These are phyloP conservation scores for Nautilus pompilius DNA, from an alignment of 1,140 invertebrate genomes.

Conservation along the genomic window DNA sequence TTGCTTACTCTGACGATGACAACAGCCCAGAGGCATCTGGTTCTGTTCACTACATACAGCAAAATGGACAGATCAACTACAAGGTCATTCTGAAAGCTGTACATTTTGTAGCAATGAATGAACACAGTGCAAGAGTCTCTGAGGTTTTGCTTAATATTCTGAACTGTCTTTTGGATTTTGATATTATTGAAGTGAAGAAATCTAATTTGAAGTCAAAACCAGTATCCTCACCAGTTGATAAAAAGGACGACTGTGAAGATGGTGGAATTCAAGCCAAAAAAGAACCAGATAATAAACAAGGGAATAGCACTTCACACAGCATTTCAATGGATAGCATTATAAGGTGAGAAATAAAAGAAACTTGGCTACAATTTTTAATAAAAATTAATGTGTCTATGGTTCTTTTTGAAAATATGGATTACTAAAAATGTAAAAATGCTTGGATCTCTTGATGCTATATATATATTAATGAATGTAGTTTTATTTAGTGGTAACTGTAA, in stretches of 20 bases:
- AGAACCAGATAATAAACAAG: conserved; percentile 6
- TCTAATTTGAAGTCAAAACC: conserved; percentile 12
- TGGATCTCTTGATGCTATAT: no score
- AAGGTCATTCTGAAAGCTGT: conserved; percentile 77
- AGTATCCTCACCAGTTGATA: background rate
- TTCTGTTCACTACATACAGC: conserved; percentile 86
- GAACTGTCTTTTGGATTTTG: conserved; percentile 84
- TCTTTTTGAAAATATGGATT: no score
- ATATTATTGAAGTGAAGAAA: conserved; percentile 60
- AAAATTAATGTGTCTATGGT: no score
- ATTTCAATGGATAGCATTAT: conserved; percentile 60
- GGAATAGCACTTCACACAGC: conserved; percentile 51
- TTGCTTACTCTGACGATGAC: conserved; percentile 79
- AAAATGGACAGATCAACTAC: conserved; percentile 89
- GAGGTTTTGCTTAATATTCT: conserved; percentile 86
- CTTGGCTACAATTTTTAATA: no score
- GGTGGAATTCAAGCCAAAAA: conserved; percentile 3
- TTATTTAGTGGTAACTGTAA: no score
- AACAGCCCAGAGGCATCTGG: conserved; percentile 64
- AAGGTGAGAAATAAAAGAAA: conserved; percentile 50
- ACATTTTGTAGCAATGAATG: conserved; percentile 75
- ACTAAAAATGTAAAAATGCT: no score
- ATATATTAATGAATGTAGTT: no score
- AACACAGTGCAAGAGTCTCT: conserved; percentile 80
- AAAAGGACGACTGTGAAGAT: background rate